A percentile compares a stretch with the other conserved stretches of the same genome.
These are phyloP conservation scores for Sinocyclocheilus rhinocerous DNA, from an alignment of 2,113 vertebrate species.

Conservation along the genomic window DNA sequence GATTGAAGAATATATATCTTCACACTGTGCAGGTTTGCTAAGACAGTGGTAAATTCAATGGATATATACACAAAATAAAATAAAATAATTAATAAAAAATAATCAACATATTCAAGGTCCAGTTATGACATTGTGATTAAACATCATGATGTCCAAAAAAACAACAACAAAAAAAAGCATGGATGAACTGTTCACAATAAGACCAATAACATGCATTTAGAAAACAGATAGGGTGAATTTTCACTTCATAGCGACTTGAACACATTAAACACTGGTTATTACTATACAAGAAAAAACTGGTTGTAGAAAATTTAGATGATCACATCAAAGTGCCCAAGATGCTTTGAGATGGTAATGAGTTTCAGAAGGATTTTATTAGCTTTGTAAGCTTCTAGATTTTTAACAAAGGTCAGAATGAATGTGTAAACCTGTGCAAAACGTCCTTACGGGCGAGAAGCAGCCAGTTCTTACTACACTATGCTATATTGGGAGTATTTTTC, in stretches of 20 bases:
- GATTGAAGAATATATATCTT: background rate
- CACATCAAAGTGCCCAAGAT: slow-evolving; percentile 36
- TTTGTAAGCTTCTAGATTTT: slow-evolving; percentile 38
- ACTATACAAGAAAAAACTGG: background rate
- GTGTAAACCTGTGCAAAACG: slow-evolving; percentile 41
- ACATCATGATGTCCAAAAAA: no score
- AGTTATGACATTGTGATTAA: background rate
- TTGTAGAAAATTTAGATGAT: background rate
- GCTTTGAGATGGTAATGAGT: slow-evolving; percentile 42
- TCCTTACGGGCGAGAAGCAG: slow-evolving; percentile 3
- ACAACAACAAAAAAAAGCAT: no score
- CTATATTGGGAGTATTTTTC: slow-evolving; percentile 7
- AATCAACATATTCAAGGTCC: no score
- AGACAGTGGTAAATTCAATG: background rate
- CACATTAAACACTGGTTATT: background rate
- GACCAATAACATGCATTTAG: background rate
- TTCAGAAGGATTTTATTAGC: slow-evolving; percentile 39
- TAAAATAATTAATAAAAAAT: background rate
- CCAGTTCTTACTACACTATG: slow-evolving; percentile 6
- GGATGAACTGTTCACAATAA: background rate
- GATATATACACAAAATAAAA: background rate
- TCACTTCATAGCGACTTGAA: no score
- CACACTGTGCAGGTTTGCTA: background rate
- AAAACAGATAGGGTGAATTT: background rate
- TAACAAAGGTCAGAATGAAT: slow-evolving; percentile 38